Percentiles rank a stretch among this genome's conserved stretches.
Conservation (phyloP, 1,140 invertebrate genomes). For the Diplogasteroides magnus region DNA sequence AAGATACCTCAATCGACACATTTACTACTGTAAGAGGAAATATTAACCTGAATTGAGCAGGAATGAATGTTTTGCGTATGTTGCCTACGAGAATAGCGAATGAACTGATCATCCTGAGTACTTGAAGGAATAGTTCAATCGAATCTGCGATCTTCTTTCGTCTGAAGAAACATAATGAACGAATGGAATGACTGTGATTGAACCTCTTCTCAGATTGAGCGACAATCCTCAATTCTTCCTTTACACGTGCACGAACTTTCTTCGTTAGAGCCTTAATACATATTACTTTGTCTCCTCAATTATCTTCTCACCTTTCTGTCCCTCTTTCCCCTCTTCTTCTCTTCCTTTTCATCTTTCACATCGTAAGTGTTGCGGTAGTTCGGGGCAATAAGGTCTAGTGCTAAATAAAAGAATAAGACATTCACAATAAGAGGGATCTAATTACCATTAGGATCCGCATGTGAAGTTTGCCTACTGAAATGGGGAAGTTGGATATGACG, state of each 20-base stretch:
- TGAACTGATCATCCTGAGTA: conserved; percentile 31
- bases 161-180: conserved; percentile 24
- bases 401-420: conserved; percentile 10
- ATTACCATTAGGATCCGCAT: conserved; percentile 10
- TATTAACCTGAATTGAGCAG: conserved; percentile 33
- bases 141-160: conserved; percentile 26
- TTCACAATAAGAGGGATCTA: conserved; percentile 1
- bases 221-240: conserved; percentile 26
- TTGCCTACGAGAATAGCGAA: conserved; percentile 33
- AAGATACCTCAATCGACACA: too few relatives aligned
- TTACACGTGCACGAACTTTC: conserved; percentile 18
- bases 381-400: conserved; percentile 20
- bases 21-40: too few relatives aligned
- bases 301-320: conserved; percentile 12
- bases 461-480: conserved; percentile 6
- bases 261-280: conserved; percentile 7
- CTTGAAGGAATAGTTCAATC: conserved; percentile 32
- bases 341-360: conserved; percentile 18
- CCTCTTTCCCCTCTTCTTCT: conserved; percentile 23
- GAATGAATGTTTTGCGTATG: conserved; percentile 33
- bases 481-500: background rate
- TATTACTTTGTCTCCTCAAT: background rate
- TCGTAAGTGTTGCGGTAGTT: conserved; percentile 31
- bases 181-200: too few relatives aligned
- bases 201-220: conserved; percentile 3